Conservation (phyloP, 1,140 invertebrate genomes). For the Heliothis subflexa region DNA sequence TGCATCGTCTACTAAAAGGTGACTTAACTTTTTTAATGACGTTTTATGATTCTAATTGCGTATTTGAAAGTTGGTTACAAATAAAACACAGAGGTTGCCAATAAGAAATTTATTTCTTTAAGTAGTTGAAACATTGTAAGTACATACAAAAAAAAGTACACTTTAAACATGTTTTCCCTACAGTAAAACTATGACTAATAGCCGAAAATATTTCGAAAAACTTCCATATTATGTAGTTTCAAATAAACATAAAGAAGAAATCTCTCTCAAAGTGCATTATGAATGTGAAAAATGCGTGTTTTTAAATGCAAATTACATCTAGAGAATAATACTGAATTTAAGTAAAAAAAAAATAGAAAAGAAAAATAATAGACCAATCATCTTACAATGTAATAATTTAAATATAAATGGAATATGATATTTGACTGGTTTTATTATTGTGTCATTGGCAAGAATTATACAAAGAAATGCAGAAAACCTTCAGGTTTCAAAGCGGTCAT, state of each 20-base stretch:
- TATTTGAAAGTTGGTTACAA: conserved; percentile 24
- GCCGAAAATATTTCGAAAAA: conserved; percentile 56
- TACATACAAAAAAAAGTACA: conserved; percentile 73
- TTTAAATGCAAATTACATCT: conserved; percentile 47
- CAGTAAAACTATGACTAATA: conserved; percentile 54
- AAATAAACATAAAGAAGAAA: conserved; percentile 47
- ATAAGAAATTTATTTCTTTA: conserved; percentile 74
- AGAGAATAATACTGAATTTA: conserved; percentile 50
- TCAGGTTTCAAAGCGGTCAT: background rate
- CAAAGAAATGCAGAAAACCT: too few relatives aligned
- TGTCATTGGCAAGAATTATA: conserved; percentile 56
- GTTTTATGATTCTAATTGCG: too few relatives aligned
- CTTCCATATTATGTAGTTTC: conserved; percentile 40
- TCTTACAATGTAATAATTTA: conserved; percentile 26
- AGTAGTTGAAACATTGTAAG: conserved; percentile 72
- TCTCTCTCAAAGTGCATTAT: conserved; percentile 50
- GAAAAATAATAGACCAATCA: conserved; percentile 4
- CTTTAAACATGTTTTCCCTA: conserved; percentile 50
- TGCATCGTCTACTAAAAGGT: background rate
- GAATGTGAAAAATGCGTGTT: conserved; percentile 48
- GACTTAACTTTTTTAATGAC: too few relatives aligned
- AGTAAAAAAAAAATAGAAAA: conserved; percentile 30
- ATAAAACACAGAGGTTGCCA: conserved; percentile 66
- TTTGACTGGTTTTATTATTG: conserved; percentile 58
- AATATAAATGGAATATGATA: conserved; percentile 58